Percentiles rank a stretch among this genome's conserved stretches.
Conservation (phyloP, 2,888 invertebrate genomes). For the Diogma glabrata region DNA sequence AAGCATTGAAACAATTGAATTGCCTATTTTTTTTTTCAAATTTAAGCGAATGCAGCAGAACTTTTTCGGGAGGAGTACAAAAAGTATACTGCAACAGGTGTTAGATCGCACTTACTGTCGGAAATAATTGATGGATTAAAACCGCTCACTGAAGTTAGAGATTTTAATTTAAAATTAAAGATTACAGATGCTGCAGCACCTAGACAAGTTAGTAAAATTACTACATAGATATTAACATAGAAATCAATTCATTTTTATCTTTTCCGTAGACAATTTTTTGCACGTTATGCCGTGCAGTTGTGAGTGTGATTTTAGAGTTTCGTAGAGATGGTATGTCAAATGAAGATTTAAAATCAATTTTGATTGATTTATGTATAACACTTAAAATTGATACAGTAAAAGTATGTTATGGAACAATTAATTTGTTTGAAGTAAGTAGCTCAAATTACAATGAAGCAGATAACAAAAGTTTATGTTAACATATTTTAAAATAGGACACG, state of each 20-base stretch:
- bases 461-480: conserved; percentile 39
- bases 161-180: no score
- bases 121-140: not conserved
- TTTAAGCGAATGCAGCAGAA: no score
- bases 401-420: conserved; percentile 51
- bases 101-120: not conserved
- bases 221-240: no score
- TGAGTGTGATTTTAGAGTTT: conserved; percentile 26
- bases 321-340: conserved; percentile 40
- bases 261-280: conserved; percentile 26
- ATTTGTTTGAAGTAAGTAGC: conserved; percentile 48
- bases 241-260: no score
- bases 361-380: conserved; percentile 41
- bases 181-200: no score
- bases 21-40: no score
- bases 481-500: no score
- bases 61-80: not conserved
- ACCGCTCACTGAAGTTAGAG: not conserved
- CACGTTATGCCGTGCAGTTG: conserved; percentile 26
- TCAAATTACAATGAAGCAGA: conserved; percentile 43
- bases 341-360: conserved; percentile 34
- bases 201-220: no score
- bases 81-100: conserved; percentile 1
- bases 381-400: conserved; percentile 44
- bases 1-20: no score